Base-by-base conservation (phyloP, 2,888 invertebrate genomes). In the Herminia tarsipennalis region DNA sequence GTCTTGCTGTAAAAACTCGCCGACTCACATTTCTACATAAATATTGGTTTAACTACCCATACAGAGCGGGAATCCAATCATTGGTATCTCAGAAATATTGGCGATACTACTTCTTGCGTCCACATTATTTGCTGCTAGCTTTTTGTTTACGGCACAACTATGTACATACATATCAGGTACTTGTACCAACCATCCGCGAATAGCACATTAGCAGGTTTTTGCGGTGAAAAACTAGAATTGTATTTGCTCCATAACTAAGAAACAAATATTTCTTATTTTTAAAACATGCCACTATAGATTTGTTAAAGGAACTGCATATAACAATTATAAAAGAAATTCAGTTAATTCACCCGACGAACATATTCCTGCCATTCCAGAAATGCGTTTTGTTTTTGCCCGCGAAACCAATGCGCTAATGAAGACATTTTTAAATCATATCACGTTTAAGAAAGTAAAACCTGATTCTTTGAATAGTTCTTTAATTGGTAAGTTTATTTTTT, bases 1-100 rank as follows among this genome's bases (percentile, higher is more conserved):
- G 59, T 40, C 52, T 57, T 64, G 75, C 30, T 34, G 57, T 66
- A 63, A 86, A 85, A 87, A 86, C 71, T 78, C 59, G 72, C 70
- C 63, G 70, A 71, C 76, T 83, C 73, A 68, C 78, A 81, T 83
- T 82, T 83, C 76, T 80, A 79, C 81, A 82, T 82, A 83, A 82
- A 83, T 81, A 76, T 80, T 76, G 68, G 62, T 70, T 73, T 69
- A 77, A 76, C 71, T 71, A 69, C 66, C 64, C 57, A 65, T 70
- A 62, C 48, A 49, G 49, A 58, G 59, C 66, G 59, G 56, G 54
- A 51, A 68, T 70, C 63, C 57, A 62, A 54, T 66, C 63, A 66
- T 70, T 60, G 61, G 56, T 57, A 60, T 66, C 60, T 61, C 50
- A 63, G 64, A 65, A 63, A 65, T 70, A 64, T 63, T 51, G 47